Conservation (phyloP, 2,797 vertebrate species). For the Coreius guichenoti region DNA sequence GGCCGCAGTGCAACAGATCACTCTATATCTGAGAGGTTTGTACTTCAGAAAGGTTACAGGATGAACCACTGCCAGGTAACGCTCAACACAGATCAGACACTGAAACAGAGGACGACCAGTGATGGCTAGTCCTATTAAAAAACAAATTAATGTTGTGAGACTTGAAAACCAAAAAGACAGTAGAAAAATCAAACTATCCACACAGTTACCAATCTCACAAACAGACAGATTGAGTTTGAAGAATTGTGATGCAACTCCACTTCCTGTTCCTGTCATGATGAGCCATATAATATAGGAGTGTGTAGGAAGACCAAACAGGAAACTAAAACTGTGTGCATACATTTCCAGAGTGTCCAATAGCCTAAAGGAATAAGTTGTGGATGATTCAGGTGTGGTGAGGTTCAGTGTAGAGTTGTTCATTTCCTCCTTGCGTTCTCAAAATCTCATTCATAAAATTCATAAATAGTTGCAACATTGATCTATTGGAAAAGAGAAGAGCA, state of each 20-base stretch:
- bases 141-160: no score
- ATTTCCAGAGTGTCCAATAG: neutral
- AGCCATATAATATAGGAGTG: neutral
- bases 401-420: neutral
- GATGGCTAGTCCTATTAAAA: neutral
- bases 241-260: neutral
- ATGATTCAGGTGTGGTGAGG: neutral
- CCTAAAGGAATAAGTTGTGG: no score
- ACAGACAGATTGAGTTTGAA: neutral
- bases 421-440: neutral
- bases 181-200: no score
- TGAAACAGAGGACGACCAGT: neutral
- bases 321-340: neutral
- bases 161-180: no score
- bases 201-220: neutral
- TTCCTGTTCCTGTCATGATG: neutral
- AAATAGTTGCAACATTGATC: neutral
- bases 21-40: slow-evolving; percentile 7
- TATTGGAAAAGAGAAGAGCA: neutral
- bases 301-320: neutral
- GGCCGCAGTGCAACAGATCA: neutral
- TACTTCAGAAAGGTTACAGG: neutral
- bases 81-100: neutral
- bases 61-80: neutral
- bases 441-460: neutral